Evolutionary conservation across 2,888 invertebrate genomes (phyloP).

Genomic region (Antheraea assamensis): DNA sequence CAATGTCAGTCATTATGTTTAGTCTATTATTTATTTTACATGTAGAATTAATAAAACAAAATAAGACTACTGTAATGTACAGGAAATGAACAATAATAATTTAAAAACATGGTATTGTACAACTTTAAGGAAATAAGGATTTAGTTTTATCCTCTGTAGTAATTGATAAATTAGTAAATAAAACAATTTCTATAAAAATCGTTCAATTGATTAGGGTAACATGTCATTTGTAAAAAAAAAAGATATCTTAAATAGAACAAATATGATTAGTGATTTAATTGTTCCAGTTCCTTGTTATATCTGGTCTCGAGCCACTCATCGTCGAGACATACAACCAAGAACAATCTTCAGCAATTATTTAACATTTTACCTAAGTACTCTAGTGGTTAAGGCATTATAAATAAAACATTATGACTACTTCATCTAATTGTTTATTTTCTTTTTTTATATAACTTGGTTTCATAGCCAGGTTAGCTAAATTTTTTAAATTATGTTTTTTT

Average conservation of each 20-base stretch:
- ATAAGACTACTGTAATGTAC: not conserved
- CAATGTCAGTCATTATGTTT: not conserved
- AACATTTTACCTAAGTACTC: slow-evolving; percentile 79
- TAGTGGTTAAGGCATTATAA: slow-evolving; percentile 72
- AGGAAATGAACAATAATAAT: not conserved
- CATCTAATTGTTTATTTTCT: slow-evolving; percentile 27
- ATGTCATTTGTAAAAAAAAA: slow-evolving; percentile 29
- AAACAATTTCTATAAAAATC: not conserved
- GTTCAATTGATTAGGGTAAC: slow-evolving; percentile 29
- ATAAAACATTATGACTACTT: slow-evolving; percentile 62
- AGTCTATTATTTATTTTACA: not conserved
- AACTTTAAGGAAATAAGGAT: not conserved
- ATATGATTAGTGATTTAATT: slow-evolving; percentile 32
- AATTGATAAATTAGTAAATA: not conserved
- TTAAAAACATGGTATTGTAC: not conserved
- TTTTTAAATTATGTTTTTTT: not conserved
- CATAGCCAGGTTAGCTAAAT: slow-evolving; percentile 37
- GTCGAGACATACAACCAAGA: slow-evolving; percentile 67
- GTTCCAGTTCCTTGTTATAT: slow-evolving; percentile 71
- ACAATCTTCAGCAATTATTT: slow-evolving; percentile 81
- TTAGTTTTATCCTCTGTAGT: not conserved
- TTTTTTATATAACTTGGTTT: slow-evolving; percentile 29
- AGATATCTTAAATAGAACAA: slow-evolving; percentile 6
- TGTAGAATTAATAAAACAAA: not conserved
- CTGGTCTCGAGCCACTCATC: slow-evolving; percentile 59